Evolutionary conservation across 2,113 vertebrate species (phyloP), one percentile per base, ranked within the genome.

Genomic region (Pimephales promelas): DNA sequence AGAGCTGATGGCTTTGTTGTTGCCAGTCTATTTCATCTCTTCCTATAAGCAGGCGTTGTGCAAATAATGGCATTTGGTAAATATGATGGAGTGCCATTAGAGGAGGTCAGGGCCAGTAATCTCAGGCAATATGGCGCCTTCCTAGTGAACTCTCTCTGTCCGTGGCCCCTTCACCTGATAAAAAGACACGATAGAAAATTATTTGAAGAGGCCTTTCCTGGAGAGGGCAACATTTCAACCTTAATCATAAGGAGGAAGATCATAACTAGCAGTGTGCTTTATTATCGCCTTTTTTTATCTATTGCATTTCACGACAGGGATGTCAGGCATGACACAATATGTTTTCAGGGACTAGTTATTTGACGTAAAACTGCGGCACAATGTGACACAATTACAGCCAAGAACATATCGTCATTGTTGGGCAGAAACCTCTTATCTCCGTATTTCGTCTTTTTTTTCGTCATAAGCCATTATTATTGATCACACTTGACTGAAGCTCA

Each of bases 51-150:
- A 72, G 45, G 3, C 73, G 74, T 68, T 72, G 87, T 88, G 79
- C 47, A 83, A 84, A 87, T 89, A 89, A 89, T 77, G 78, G 84
- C 86, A 91, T 91, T 92, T 90, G 91, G 93, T 92, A 92, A 94
- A 92, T 92, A 91, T 90, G 92, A 93, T 86, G 43, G 77, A 87
- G 88, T 82, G 86, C 89, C 87, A 92, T 93, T 93, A 91, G 86
- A 88, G 89, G 87, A 90, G 92, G 91, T 94, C 91, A 92, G 80
- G 91, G 92, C 87, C 87, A 61, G 83, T 84, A 47, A 83, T 90
- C 90, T 89, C 68, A 72, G 78, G 34, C 40, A 79, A 83, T 78
- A 79, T 84, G 45, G 77, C 84, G 86, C 87, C 91, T 92, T 88
- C 76, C 70, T 85, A 81, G 84, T 85, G 62, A 73, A 73, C 88